phyloP scores from a whole-genome alignment of 1,140 invertebrate genomes.

The Cotesia vestalis region DNA sequence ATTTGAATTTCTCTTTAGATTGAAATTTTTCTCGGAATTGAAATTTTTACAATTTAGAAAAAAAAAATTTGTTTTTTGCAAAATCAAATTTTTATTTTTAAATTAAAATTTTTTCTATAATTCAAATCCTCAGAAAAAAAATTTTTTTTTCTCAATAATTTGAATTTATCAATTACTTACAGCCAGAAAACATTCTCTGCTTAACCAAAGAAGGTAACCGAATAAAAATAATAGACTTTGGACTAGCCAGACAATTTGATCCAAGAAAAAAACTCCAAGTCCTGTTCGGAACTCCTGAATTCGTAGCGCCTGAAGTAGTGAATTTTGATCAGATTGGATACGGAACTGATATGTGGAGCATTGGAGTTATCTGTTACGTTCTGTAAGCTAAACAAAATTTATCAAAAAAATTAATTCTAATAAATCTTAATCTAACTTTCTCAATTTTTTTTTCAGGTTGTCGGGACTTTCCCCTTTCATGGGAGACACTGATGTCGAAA shows the following conservation, averaged over 20 bases:
- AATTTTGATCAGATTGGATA: slow-evolving; percentile 97
- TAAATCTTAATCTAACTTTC: background rate
- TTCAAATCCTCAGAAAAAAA: background rate
- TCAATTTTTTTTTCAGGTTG: slow-evolving; percentile 71
- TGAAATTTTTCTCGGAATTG: too few relatives aligned
- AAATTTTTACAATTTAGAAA: too few relatives aligned
- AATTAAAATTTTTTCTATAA: too few relatives aligned
- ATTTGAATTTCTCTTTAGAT: too few relatives aligned
- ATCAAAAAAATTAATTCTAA: slow-evolving; percentile 21
- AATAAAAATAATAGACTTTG: slow-evolving; percentile 98
- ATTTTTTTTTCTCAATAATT: background rate
- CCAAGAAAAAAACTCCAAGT: slow-evolving; percentile 91
- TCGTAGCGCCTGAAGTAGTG: slow-evolving; percentile 97
- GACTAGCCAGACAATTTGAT: slow-evolving; percentile 90
- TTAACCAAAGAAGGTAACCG: slow-evolving; percentile 93
- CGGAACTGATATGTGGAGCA: slow-evolving; percentile 97
- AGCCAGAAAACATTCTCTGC: slow-evolving; percentile 98
- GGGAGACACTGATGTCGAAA: slow-evolving; percentile 96
- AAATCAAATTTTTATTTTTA: too few relatives aligned
- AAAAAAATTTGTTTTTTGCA: too few relatives aligned
- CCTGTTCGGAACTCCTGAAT: slow-evolving; percentile 97
- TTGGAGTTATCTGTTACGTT: slow-evolving; percentile 97
- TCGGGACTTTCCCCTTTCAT: slow-evolving; percentile 98
- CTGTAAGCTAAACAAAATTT: slow-evolving; percentile 78
- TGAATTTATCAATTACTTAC: slow-evolving; percentile 30